Percentiles rank a stretch among this genome's conserved stretches.
phyloP scores from a whole-genome alignment of 1,140 invertebrate genomes.

The Trichonephila clavata region DNA sequence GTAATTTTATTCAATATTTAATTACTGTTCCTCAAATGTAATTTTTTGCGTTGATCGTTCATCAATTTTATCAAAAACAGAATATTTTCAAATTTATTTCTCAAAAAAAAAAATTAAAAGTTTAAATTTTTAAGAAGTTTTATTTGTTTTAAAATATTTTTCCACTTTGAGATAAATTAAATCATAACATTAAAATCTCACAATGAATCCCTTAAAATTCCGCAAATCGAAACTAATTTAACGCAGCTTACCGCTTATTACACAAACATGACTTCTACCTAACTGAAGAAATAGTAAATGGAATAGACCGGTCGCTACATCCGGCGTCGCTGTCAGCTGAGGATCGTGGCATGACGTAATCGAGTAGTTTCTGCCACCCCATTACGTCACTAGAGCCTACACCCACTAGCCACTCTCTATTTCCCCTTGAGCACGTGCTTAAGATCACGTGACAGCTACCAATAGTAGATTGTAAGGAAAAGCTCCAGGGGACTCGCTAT shows the following conservation, averaged over 20 bases:
- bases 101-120: no score
- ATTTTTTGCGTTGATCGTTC: no score
- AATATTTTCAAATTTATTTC: no score
- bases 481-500: conserved; percentile 25
- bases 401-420: conserved; percentile 65
- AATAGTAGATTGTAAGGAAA: conserved; percentile 21
- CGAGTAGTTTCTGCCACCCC: conserved; percentile 71
- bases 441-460: conserved; percentile 63
- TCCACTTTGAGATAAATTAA: no score
- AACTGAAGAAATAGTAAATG: conserved; percentile 25
- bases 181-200: no score
- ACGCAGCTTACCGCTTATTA: background rate
- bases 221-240: background rate
- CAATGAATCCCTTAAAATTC: no score
- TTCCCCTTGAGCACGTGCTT: conserved; percentile 76
- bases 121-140: no score
- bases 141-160: no score
- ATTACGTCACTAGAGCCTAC: conserved; percentile 69
- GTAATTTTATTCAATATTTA: no score
- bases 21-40: no score
- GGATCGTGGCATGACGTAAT: conserved; percentile 74
- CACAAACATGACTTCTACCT: background rate
- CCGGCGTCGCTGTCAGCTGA: conserved; percentile 76
- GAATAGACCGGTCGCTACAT: conserved; percentile 63
- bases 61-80: no score